Conservation (phyloP, 2,113 vertebrate genomes). For the Orcinus orca region DNA sequence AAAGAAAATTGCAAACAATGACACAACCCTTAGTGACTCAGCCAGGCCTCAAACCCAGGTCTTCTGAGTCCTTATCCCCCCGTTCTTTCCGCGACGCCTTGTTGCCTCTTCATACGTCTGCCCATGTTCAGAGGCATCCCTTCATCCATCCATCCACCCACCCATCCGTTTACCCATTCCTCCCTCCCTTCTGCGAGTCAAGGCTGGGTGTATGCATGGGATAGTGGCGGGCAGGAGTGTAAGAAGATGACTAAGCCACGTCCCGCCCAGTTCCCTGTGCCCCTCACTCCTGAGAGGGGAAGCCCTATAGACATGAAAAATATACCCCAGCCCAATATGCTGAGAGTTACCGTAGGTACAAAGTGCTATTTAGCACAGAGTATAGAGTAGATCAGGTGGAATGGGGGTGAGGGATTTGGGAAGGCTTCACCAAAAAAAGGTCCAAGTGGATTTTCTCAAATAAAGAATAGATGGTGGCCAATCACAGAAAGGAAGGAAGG, state of each 20-base stretch:
- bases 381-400: not conserved
- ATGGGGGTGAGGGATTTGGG: not conserved
- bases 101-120: not conserved
- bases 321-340: not conserved
- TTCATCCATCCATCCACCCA: not conserved
- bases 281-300: not conserved
- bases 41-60: not conserved
- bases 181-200: not conserved
- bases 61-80: not conserved
- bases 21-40: not conserved
- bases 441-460: not conserved
- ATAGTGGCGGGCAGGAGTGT: not conserved
- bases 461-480: not conserved
- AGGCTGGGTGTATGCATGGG: not conserved
- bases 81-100: not conserved
- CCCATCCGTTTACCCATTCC: accelerated
- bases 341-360: accelerated
- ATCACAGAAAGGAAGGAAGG: not conserved
- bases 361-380: not conserved
- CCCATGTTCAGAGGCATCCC: not conserved
- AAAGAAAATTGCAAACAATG: not conserved
- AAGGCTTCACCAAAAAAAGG: not conserved
- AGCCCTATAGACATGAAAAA: not conserved
- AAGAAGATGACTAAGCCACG: not conserved
- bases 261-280: not conserved